Evolutionary conservation across 1,140 invertebrate genomes (phyloP).

Genomic region (Anastrepha obliqua): DNA sequence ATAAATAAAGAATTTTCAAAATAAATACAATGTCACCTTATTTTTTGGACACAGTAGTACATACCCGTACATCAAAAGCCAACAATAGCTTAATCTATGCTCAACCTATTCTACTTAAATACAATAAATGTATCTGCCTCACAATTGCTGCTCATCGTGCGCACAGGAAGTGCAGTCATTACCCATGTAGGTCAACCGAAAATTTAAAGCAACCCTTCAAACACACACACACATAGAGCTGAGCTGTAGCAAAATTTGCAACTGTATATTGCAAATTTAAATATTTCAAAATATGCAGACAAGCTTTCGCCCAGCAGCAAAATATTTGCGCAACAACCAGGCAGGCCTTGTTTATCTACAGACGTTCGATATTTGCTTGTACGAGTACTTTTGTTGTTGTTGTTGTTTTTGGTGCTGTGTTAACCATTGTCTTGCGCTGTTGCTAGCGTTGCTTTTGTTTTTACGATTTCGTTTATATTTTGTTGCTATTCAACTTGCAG

Average conservation of each 20-base stretch:
- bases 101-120: background rate
- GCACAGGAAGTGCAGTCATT: constrained; percentile 5
- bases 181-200: constrained; percentile 20
- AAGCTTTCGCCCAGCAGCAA: background rate
- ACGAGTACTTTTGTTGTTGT: background rate
- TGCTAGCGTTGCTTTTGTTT: no score
- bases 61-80: background rate
- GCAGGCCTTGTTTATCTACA: background rate
- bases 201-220: background rate
- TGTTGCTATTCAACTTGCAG: background rate
- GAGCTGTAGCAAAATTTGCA: background rate
- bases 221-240: background rate
- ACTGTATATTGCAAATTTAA: background rate
- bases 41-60: no score
- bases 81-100: constrained; percentile 9
- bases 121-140: background rate
- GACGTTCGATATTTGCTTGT: background rate
- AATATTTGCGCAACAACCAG: background rate
- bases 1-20: no score
- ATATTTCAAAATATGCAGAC: constrained; percentile 12
- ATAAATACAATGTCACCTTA: no score
- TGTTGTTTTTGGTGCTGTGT: background rate
- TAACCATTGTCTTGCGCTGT: no score
- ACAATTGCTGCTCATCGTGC: background rate
- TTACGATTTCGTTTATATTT: background rate